Evolutionary conservation across 2,113 vertebrate genomes (phyloP), one percentile per base, ranked within the genome.

Genomic region (Notiomystis cincta): DNA sequence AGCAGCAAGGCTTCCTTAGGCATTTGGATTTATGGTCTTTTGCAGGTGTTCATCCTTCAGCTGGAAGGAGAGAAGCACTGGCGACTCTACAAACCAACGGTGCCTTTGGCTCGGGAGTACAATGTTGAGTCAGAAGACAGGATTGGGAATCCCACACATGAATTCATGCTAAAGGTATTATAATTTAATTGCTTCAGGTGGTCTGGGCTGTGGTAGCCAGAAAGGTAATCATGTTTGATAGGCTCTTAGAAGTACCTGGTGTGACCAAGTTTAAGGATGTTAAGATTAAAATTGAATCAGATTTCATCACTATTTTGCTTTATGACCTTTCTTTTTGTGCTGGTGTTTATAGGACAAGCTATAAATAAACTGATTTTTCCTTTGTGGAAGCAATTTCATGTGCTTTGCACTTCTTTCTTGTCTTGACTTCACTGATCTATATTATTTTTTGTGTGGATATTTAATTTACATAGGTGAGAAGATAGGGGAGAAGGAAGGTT

Each of bases 41-140:
- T 87, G 11, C 82, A 99, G 99, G 99, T 99, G 10, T 99, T 99
- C 31, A 98, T 99, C 76, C 97, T 99, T 80, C 99, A 99, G 97
- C 96, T 99, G 78, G 99, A 99, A 91, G 99, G 99, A 2, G 96
- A 99, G 98, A 99, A 99, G 35, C 99, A 97, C 71, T 99, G 99
- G 99, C 96, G 96, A 4, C 98, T 99, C 11, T 99, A 99, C 67
- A 88, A 87, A 23, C 99, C 99, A 19, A 98, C 98, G 0, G 98
- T 99, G 53, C 98, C 95, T 13, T 96, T 99, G 94, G 98, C 99
- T 30, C 97, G 98, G 33, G 98, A 99, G 48, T 99, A 99, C 82
- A 98, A 98, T 5, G 72, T 98, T 31, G 98, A 98, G 82, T 80
- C 98, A 0, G 98, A 99, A 93, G 97, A 98, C 1, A 96, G 78